Percentiles rank a stretch among this genome's conserved stretches.
phyloP scores from a whole-genome alignment of 1,140 invertebrate genomes.

The Philotrypesis tridentata region DNA sequence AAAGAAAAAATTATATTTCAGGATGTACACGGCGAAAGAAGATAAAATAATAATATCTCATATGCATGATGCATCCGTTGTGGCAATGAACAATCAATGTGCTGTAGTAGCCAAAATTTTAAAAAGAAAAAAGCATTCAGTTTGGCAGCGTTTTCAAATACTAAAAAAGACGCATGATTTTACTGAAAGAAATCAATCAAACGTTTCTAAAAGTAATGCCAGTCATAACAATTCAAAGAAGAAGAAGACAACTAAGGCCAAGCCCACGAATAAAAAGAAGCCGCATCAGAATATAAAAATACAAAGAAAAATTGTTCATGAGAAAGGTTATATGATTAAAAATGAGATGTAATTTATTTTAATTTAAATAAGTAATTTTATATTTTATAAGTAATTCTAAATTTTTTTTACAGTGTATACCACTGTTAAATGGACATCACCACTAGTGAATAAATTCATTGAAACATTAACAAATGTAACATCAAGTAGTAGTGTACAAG shows the following conservation, averaged over 20 bases:
- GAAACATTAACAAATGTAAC: slow-evolving; percentile 49
- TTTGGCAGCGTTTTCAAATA: slow-evolving; percentile 51
- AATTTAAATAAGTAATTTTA: slow-evolving; percentile 11
- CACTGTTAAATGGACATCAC: slow-evolving; percentile 50
- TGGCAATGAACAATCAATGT: slow-evolving; percentile 28
- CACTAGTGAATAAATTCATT: slow-evolving; percentile 55
- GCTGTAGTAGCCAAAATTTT: slow-evolving; percentile 52
- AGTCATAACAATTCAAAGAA: background rate
- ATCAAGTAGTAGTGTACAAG: slow-evolving; percentile 16
- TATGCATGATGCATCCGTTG: slow-evolving; percentile 15
- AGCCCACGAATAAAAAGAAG: background rate
- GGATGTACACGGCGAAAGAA: slow-evolving; percentile 53
- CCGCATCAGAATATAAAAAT: background rate
- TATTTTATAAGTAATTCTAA: slow-evolving; percentile 3
- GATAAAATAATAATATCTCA: slow-evolving; percentile 55
- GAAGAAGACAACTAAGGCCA: background rate
- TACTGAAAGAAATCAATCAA: background rate
- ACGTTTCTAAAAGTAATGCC: background rate
- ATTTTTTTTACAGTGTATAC: slow-evolving; percentile 38
- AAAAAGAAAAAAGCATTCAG: slow-evolving; percentile 50
- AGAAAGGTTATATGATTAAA: background rate
- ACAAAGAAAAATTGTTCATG: slow-evolving; percentile 11
- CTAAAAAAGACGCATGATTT: slow-evolving; percentile 33
- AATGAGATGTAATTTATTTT: slow-evolving; percentile 5
- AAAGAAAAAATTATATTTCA: background rate